Conservation (phyloP, 2,113 vertebrate genomes). For the Bos indicus region DNA sequence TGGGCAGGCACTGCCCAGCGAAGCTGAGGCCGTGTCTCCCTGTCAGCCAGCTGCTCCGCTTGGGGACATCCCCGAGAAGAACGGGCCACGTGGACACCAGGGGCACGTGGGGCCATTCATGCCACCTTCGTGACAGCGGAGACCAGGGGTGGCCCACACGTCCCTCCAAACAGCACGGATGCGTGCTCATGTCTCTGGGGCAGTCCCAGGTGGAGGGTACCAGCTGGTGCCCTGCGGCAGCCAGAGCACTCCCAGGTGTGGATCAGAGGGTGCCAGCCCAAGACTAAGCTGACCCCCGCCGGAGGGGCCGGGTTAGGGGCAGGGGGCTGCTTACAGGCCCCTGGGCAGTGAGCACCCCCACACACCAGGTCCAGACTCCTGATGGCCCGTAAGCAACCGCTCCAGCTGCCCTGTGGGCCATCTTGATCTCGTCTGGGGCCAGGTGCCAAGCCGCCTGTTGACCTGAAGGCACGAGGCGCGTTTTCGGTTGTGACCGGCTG, state of each 20-base stretch:
- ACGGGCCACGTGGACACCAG: rapidly evolving
- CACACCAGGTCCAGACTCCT: neutral
- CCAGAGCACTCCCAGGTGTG: neutral
- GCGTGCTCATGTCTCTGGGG: rapidly evolving
- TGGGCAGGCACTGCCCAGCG: rapidly evolving
- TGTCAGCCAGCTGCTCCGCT: neutral
- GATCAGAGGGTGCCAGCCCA: neutral
- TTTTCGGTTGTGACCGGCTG: neutral
- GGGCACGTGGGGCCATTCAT: rapidly evolving
- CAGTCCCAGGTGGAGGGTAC: rapidly evolving
- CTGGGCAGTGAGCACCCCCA: neutral
- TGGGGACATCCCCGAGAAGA: rapidly evolving
- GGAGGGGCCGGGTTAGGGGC: rapidly evolving
- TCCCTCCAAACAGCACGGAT: neutral
- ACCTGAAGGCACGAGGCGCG: rapidly evolving
- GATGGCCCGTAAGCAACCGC: rapidly evolving
- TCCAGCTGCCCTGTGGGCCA: too few species aligned
- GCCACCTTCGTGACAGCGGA: rapidly evolving
- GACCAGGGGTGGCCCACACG: rapidly evolving
- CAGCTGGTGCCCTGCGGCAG: rapidly evolving
- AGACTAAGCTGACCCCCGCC: neutral
- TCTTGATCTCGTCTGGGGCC: neutral
- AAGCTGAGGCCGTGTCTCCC: rapidly evolving
- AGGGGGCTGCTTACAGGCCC: rapidly evolving
- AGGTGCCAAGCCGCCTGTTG: neutral